Conservation (phyloP, 2,797 vertebrate genomes). For the Rhyacichthys aspro region DNA sequence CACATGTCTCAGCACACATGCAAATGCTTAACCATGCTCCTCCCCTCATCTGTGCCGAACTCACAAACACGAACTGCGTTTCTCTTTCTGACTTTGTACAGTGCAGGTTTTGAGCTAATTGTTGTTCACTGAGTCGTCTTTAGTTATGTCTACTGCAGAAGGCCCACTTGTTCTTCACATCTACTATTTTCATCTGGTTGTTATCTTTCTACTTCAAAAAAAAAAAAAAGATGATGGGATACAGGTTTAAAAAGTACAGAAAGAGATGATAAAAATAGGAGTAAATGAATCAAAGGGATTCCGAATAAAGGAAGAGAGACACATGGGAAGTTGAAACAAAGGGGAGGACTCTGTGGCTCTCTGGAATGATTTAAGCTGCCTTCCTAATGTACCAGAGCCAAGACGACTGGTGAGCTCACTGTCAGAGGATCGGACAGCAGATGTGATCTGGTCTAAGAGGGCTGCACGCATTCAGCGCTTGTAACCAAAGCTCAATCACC, state of each 20-base stretch:
- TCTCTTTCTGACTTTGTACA: constrained; percentile 28
- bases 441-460: constrained; percentile 47
- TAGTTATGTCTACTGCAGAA: constrained; percentile 7
- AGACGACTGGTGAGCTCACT: constrained; percentile 52
- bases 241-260: constrained; percentile 26
- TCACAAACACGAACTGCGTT: constrained; percentile 27
- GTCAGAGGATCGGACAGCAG: constrained; percentile 54
- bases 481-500: constrained; percentile 41
- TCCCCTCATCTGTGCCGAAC: constrained; percentile 34
- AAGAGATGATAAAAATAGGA: constrained; percentile 30
- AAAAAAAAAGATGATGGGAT: background rate
- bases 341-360: constrained; percentile 44
- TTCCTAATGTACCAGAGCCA: constrained; percentile 45
- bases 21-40: constrained; percentile 62
- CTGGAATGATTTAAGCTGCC: constrained; percentile 67
- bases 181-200: background rate
- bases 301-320: constrained; percentile 50
- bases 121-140: background rate
- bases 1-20: constrained; percentile 74
- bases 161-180: background rate
- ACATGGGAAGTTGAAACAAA: constrained; percentile 68
- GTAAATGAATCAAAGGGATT: constrained; percentile 11
- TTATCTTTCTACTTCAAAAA: too few relatives aligned
- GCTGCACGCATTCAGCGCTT: constrained; percentile 55
- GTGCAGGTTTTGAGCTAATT: constrained; percentile 31